These are phyloP conservation scores for Takifugu bimaculatus DNA, from an alignment of 2,113 vertebrate genomes.

Conservation along the genomic window DNA sequence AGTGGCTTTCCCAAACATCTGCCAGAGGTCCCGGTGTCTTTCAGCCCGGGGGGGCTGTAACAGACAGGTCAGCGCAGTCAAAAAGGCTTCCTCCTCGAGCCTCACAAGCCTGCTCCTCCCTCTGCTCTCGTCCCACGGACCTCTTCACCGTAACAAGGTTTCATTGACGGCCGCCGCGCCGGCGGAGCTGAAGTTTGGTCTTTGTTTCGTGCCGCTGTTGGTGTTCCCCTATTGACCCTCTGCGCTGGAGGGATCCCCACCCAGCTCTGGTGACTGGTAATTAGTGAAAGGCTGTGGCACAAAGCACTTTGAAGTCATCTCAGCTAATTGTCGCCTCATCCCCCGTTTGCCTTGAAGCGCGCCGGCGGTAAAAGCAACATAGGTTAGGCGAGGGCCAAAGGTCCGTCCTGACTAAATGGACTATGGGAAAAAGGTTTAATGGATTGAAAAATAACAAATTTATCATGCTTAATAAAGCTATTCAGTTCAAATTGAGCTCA, in stretches of 20 bases:
- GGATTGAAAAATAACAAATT: slow-evolving; percentile 66
- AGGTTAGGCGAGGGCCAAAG: slow-evolving; percentile 20
- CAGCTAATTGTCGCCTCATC: slow-evolving; percentile 43
- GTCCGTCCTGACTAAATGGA: slow-evolving; percentile 55
- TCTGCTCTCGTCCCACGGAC: slow-evolving; percentile 21
- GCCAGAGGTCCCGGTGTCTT: slow-evolving; percentile 47
- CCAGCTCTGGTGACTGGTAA: slow-evolving; percentile 35
- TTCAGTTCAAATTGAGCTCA: slow-evolving; percentile 72
- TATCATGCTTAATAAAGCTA: slow-evolving; percentile 71
- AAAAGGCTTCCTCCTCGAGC: slow-evolving; percentile 41
- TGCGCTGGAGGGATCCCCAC: slow-evolving; percentile 39
- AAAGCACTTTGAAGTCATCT: slow-evolving; percentile 56
- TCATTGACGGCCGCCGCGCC: slow-evolving; percentile 47
- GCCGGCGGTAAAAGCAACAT: slow-evolving; percentile 26
- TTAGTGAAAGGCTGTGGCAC: slow-evolving; percentile 44
- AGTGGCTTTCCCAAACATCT: slow-evolving; percentile 56
- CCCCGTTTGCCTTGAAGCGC: slow-evolving; percentile 12
- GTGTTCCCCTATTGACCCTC: slow-evolving; percentile 50
- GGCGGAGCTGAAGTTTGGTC: slow-evolving; percentile 27
- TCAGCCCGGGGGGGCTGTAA: slow-evolving; percentile 38
- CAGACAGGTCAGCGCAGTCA: slow-evolving; percentile 52
- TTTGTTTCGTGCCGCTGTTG: slow-evolving; percentile 45
- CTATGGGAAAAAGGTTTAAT: slow-evolving; percentile 64
- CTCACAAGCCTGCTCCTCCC: slow-evolving; percentile 17
- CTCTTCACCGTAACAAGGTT: slow-evolving; percentile 49